These are phyloP conservation scores for Perca schrenkii DNA, from an alignment of 2,113 vertebrate species.

Conservation along the genomic window DNA sequence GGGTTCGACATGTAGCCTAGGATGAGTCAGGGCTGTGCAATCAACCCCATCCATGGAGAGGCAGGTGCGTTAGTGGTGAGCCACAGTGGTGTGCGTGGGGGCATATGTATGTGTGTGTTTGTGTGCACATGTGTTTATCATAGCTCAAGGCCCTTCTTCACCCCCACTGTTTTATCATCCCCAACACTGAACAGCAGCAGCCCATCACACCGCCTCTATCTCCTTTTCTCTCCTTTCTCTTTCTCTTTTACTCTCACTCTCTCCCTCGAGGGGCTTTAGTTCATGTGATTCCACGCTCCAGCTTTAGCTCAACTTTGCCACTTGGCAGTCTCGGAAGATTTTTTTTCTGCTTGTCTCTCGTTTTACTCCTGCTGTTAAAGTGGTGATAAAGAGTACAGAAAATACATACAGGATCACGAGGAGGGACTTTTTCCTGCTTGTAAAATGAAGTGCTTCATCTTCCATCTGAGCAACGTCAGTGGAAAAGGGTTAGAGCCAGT, in stretches of 20 bases:
- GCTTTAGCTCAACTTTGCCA: conserved; percentile 85
- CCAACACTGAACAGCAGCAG: conserved; percentile 76
- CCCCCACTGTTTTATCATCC: conserved; percentile 81
- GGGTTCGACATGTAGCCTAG: conserved; percentile 81
- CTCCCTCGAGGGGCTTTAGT: conserved; percentile 80
- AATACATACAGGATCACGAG: conserved; percentile 77
- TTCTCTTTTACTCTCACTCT: conserved; percentile 71
- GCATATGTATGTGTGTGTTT: conserved; percentile 53
- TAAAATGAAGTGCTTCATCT: conserved; percentile 71
- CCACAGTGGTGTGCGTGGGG: conserved; percentile 53
- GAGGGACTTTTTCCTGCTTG: conserved; percentile 67
- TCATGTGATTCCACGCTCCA: conserved; percentile 81
- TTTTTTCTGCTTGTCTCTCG: conserved; percentile 75
- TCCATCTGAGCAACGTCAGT: conserved; percentile 55
- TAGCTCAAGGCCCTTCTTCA: conserved; percentile 78
- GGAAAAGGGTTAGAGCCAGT: conserved; percentile 55
- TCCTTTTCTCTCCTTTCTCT: conserved; percentile 69
- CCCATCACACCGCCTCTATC: conserved; percentile 72
- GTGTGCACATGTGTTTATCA: conserved; percentile 75
- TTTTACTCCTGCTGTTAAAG: conserved; percentile 80
- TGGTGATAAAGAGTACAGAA: conserved; percentile 79
- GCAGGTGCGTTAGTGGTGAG: conserved; percentile 74
- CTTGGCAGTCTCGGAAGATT: conserved; percentile 78
- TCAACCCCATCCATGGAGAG: conserved; percentile 74
- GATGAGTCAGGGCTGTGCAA: conserved; percentile 84